Evolutionary conservation across 2,888 invertebrate genomes (phyloP), one percentile per base, ranked within the genome.

Genomic region (Tyria jacobaeae): DNA sequence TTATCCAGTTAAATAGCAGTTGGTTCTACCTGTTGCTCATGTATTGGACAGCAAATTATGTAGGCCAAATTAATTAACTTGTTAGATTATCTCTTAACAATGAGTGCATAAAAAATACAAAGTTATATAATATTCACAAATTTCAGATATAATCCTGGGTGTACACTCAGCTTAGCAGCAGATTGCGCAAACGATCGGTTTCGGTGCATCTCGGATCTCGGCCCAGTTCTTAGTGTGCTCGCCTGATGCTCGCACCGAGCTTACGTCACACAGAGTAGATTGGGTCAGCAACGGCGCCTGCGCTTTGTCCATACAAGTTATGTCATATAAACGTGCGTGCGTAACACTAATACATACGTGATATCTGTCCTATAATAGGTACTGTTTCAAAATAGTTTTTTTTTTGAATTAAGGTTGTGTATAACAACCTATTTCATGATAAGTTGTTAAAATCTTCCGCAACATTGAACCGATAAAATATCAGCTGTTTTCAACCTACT

Each of bases 161-260:
- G 37, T 60, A 58, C 55, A 62, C 49, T 37, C 35, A 25, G 14
- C 54, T 5, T 27, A 55, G 49, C 39, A 49, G 41, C 51, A 24
- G 27, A 24, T 60, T 60, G 56, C 39, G 44, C 34, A 60, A 53
- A 24, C 31, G 21, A 55, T 58, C 34, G 39, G 37, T 58, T 57
- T 50, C 50, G 86, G 88, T 83, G 83, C 89, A 89, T 90, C 90
- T 89, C 83, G 81, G 78, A 81, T 81, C 79, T 85, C 87, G 90
- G 88, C 90, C 91, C 83, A 89, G 90, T 89, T 91, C 79, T 81
- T 68, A 68, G 72, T 74, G 63, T 62, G 60, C 25, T 78, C 73
- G 80, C 71, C 70, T 73, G 76, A 72, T 79, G 80, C 71, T 76
- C 67, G 71, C 76, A 69, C 75, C 68, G 78, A 67, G 72, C 75